These are phyloP conservation scores for Coleophora deauratella DNA, from an alignment of 2,888 invertebrate genomes.

Conservation along the genomic window DNA sequence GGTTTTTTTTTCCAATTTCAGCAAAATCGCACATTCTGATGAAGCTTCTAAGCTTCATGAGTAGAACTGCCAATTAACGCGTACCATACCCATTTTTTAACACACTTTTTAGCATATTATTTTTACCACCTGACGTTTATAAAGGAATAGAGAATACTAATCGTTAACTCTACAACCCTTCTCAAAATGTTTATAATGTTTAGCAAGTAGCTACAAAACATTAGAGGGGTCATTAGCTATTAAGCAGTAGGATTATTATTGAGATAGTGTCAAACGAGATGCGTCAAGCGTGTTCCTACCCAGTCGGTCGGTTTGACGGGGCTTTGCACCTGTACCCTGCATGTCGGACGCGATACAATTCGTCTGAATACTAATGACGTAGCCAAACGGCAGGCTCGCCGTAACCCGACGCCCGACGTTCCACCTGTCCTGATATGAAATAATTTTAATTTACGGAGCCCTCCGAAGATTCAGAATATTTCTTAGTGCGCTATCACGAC, in stretches of 20 bases:
- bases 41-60: too few species aligned
- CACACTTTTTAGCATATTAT: too few species aligned
- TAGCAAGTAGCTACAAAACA: constrained; percentile 10
- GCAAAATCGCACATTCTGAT: too few species aligned
- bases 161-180: background rate
- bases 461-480: constrained; percentile 63
- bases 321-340: constrained; percentile 53
- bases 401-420: constrained; percentile 60
- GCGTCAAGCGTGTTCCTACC: constrained; percentile 29
- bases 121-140: too few species aligned
- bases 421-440: constrained; percentile 64
- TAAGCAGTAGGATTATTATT: constrained; percentile 45
- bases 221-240: constrained; percentile 36
- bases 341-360: constrained; percentile 45
- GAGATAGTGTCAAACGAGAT: constrained; percentile 46
- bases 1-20: too few species aligned
- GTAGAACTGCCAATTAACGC: too few species aligned
- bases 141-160: too few species aligned
- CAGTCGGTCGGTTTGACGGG: constrained; percentile 44
- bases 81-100: too few species aligned
- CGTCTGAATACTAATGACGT: constrained; percentile 57
- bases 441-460: constrained; percentile 66
- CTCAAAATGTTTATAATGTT: background rate
- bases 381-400: constrained; percentile 17
- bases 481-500: constrained; percentile 50